phyloP scores from a whole-genome alignment of 2,888 invertebrate species.

The Cerceris rybyensis region DNA sequence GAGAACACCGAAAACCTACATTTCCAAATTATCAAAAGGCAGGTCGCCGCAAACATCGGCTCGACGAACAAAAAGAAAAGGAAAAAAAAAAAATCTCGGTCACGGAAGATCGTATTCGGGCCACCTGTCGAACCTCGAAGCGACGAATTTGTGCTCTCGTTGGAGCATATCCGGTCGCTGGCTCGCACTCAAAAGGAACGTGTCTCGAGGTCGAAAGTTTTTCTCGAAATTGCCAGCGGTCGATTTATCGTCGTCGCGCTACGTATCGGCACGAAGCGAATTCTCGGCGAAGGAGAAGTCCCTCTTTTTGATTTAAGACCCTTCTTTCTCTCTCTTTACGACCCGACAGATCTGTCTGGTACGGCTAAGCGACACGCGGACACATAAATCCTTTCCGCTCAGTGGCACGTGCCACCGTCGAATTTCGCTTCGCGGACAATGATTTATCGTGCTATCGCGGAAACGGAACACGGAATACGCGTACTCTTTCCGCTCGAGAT shows the following conservation, averaged over 20 bases:
- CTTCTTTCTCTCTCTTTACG: slow-evolving; percentile 36
- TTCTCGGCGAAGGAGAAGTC: slow-evolving; percentile 46
- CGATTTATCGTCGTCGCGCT: slow-evolving; percentile 57
- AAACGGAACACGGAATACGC: slow-evolving; percentile 25
- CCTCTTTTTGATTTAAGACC: slow-evolving; percentile 57
- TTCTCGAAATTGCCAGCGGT: slow-evolving; percentile 22
- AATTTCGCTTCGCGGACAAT: slow-evolving; percentile 50
- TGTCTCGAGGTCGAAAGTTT: slow-evolving; percentile 25
- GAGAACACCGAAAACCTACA: too few relatives aligned
- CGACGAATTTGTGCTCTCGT: neutral
- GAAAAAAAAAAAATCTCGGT: too few relatives aligned
- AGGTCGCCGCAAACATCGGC: too few relatives aligned
- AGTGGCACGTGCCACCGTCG: slow-evolving; percentile 62
- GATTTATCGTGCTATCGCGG: slow-evolving; percentile 35
- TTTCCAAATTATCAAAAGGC: too few relatives aligned
- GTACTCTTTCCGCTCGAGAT: slow-evolving; percentile 4
- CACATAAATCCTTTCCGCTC: slow-evolving; percentile 58
- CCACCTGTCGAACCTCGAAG: slow-evolving; percentile 1
- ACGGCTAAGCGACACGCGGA: slow-evolving; percentile 49
- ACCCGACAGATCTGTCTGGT: slow-evolving; percentile 55
- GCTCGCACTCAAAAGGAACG: slow-evolving; percentile 11
- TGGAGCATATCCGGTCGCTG: neutral
- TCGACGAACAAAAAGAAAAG: too few relatives aligned
- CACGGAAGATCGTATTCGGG: neutral
- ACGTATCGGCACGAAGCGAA: slow-evolving; percentile 52